Percentiles rank a stretch among this genome's conserved stretches.
Evolutionary conservation across 2,797 vertebrate species (phyloP).

Genomic region (Intellagama lesueurii): DNA sequence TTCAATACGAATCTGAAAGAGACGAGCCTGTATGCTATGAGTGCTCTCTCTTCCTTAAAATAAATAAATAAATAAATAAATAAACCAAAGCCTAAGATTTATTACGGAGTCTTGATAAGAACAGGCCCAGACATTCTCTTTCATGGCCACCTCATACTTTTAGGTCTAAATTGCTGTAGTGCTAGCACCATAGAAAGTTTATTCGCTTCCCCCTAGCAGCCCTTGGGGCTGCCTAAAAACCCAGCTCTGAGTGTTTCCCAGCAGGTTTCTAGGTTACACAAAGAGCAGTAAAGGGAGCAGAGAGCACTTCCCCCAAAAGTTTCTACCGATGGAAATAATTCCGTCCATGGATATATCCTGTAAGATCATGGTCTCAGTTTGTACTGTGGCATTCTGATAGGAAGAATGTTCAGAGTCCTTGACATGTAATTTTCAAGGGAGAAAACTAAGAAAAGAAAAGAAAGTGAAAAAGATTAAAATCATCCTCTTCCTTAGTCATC

Average conservation of each 20-base stretch:
- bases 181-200: too few relatives aligned
- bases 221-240: not conserved
- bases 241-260: not conserved
- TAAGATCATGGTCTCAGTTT: not conserved
- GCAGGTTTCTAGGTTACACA: too few relatives aligned
- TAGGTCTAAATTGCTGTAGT: too few relatives aligned
- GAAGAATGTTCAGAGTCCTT: slow-evolving; percentile 57
- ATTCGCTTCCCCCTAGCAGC: not conserved
- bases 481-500: slow-evolving; percentile 40
- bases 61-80: not conserved
- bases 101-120: not conserved
- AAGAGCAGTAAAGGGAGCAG: too few relatives aligned
- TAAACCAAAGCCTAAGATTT: not conserved
- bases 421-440: slow-evolving; percentile 25
- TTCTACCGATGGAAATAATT: not conserved
- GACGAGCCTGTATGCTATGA: not conserved
- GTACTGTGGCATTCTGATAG: not conserved
- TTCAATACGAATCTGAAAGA: too few relatives aligned
- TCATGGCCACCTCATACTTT: slow-evolving; percentile 11
- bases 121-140: not conserved
- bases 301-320: too few relatives aligned
- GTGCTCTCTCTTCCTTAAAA: too few relatives aligned
- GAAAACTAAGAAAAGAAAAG: slow-evolving; percentile 38
- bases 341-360: not conserved
- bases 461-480: slow-evolving; percentile 40